Base-by-base conservation (phyloP, 1,140 invertebrate species). In the Dryas iulia region DNA sequence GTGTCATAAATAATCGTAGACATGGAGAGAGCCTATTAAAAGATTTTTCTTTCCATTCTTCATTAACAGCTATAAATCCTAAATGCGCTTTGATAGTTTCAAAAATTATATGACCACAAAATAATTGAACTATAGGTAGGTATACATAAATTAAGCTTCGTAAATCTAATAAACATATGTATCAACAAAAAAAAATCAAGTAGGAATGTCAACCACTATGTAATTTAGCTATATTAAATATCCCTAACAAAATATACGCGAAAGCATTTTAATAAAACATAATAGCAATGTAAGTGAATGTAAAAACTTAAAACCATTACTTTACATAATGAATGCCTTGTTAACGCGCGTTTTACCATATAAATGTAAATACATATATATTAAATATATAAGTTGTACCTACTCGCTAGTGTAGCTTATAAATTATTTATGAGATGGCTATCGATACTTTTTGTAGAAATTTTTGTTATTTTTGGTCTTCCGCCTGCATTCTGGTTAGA, bases 401-500 rank as follows among this genome's bases (percentile, higher is more conserved):
- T 25, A 53, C n/a, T n/a, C 18, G 59, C 24, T 28, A 18, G 10
- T 4, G 47, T 62, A 21, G 10, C 18, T 62, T 26, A 62, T 62
- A 52, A 62, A 62, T 62, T 52, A 62, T 53, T 62, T 53, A 62
- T 62, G 18, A 62, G 18, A 59, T 25, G 59, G 25, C 24, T 47
- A 21, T 61, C 59, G 25, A 62, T 53, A 53, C 39, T 25, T 47
- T 62, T 39, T 24, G 59, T 62, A 47, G 39, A 21, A 47, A 47
- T 47, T 18, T 47, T 21, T 47, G n/a, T 47, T 47, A 47, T 53
- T 62, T 62, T 62, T 52, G 35, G 35, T 25, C 18, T 18, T 28
- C 18, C 39, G 14, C 25, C 59, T 28, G 18, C 33, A 47, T 52
- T 62, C 28, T 52, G 25, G 25, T 47, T 62, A 28, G 39, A 30